These are phyloP conservation scores for Campaea margaritaria DNA, from an alignment of 2,888 invertebrate species.

Conservation along the genomic window DNA sequence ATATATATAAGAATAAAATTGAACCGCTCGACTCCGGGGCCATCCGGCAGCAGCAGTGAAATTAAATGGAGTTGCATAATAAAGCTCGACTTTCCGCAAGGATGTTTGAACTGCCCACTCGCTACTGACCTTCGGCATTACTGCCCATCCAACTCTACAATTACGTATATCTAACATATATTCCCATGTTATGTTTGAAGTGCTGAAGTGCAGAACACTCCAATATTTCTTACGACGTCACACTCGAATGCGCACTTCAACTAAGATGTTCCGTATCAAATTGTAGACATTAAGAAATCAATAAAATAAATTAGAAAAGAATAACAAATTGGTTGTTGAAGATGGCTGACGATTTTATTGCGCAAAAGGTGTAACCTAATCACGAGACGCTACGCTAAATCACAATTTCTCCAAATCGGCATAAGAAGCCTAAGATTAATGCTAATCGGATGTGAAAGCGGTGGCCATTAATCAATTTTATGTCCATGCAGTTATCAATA, in stretches of 20 bases:
- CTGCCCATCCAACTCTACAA: neutral
- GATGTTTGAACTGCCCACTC: constrained; percentile 46
- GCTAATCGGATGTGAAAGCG: constrained; percentile 21
- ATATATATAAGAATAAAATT: constrained; percentile 67
- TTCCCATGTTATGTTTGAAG: too few species aligned
- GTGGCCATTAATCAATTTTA: constrained; percentile 12
- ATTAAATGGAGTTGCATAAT: constrained; percentile 67
- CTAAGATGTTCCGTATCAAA: constrained; percentile 1
- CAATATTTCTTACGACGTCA: constrained; percentile 3
- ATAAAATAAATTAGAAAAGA: constrained; percentile 18
- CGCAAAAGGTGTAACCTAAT: neutral
- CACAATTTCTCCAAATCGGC: constrained; percentile 12
- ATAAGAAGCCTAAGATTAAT: constrained; percentile 3
- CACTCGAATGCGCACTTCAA: constrained; percentile 14
- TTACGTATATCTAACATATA: too few species aligned
- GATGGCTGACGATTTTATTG: constrained; percentile 1
- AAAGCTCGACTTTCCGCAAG: constrained; percentile 57
- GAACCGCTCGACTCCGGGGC: constrained; percentile 50
- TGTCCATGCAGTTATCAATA: constrained; percentile 3
- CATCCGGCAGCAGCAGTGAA: constrained; percentile 61
- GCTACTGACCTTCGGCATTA: constrained; percentile 12
- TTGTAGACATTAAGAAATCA: constrained; percentile 9
- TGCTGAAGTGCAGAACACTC: neutral
- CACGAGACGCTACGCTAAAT: neutral
- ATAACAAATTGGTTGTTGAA: constrained; percentile 9